Base-by-base conservation (phyloP, 2,888 invertebrate species). In the Netelia fuscicornis region DNA sequence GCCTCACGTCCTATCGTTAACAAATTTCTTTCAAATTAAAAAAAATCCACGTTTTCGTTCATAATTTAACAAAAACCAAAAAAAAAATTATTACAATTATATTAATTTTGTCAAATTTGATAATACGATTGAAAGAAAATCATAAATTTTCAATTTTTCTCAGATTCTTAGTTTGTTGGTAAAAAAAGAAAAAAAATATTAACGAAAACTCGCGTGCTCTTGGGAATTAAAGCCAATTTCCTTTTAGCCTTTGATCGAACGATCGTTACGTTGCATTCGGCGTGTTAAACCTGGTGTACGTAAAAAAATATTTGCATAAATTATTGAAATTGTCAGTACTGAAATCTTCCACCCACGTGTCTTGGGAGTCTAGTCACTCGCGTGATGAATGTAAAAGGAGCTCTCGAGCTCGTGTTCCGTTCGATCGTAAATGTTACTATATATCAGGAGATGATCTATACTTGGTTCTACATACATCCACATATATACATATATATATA, bases 381-480 rank as follows among this genome's bases (percentile, higher is more conserved):
- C n/a, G n/a, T 80, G 37, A 65, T 56, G 76, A 79, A 71, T 54
- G 74, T 64, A 68, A 67, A 82, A 60, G 20, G 52, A n/a, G 20
- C 9, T 78, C 9, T 78, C 70, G 52, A 23, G 60, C 74, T 83
- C 54, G 44, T 79, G 68, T 64, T 11, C 54, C 70, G 11, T 25
- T n/a, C 44, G 83, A 79, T 83, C 83, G 75, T 83, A 79, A 83
- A 83, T 52, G 20, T 62, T 64, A 0, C 11, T 30, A 60, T 71
- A 54, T 80, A 83, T 84, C 75, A 60, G 71, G n/a, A 56, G 79
- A 70, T 83, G 79, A 83, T 84, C 80, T 80, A 64, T 17, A 23
- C 65, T 48, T 56, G 52, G 30, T 30, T 30, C 30, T 30, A 20
- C 48, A 44, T 64, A 8, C 13, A 48, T 6, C 0, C 13, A 44